These are phyloP conservation scores for Tokudaia tokunoshimensis DNA, from an alignment of 2,797 vertebrate genomes.

Conservation along the genomic window DNA sequence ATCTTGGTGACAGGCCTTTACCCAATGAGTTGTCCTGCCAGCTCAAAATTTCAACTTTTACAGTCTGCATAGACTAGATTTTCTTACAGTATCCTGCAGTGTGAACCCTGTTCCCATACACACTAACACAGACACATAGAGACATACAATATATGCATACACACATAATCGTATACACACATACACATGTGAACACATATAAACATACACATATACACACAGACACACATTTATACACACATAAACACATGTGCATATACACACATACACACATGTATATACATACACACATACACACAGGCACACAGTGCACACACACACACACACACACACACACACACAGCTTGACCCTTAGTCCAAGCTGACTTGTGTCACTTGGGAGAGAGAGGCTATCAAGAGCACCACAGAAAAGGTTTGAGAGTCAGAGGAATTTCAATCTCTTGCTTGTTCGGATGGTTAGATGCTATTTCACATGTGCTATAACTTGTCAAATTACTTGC, in stretches of 20 bases:
- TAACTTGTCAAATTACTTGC: neutral
- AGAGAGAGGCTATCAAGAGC: neutral
- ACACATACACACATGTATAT: neutral
- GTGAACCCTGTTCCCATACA: neutral
- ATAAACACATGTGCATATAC: neutral
- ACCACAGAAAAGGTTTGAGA: neutral
- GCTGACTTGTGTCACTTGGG: neutral
- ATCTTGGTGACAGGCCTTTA: neutral
- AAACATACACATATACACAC: neutral
- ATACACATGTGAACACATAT: neutral
- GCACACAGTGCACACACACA: no score
- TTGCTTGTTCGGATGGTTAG: neutral
- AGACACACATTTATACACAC: neutral
- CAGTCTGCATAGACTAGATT: no score
- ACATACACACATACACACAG: neutral
- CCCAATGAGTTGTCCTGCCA: no score
- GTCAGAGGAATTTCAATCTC: neutral
- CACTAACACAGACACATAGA: neutral
- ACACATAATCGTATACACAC: neutral
- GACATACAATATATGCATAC: neutral
- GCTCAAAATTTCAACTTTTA: neutral
- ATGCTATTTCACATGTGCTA: neutral
- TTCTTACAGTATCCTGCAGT: neutral
- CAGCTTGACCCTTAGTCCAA: neutral
- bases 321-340: neutral